These are phyloP conservation scores for Polyommatus iphigenia DNA, from an alignment of 2,888 invertebrate genomes.

Conservation along the genomic window DNA sequence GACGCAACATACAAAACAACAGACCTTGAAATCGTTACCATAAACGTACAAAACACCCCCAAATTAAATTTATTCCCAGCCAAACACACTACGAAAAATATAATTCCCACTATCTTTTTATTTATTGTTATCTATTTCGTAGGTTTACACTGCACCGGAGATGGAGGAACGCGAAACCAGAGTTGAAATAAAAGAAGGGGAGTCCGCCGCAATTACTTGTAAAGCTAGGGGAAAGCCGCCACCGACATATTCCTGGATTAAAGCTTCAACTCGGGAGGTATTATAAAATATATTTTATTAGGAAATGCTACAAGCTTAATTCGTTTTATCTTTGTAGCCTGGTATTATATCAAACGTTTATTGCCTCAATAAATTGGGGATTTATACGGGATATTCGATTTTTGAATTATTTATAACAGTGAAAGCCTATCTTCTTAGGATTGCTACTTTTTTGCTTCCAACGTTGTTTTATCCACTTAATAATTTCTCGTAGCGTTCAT, in stretches of 20 bases:
- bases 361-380: constrained; percentile 4
- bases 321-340: constrained; percentile 17
- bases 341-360: constrained; percentile 21
- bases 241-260: constrained; percentile 92
- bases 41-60: background rate
- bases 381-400: constrained; percentile 14
- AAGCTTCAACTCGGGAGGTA: constrained; percentile 83
- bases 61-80: background rate
- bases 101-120: constrained; percentile 12
- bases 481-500: background rate
- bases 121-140: constrained; percentile 32
- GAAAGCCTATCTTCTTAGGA: background rate
- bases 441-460: background rate
- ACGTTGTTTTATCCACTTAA: background rate
- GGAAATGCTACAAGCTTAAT: constrained; percentile 21
- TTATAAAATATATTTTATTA: constrained; percentile 29
- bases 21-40: background rate
- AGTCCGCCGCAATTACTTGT: constrained; percentile 87
- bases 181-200: constrained; percentile 89
- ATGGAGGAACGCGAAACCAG: constrained; percentile 82
- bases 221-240: constrained; percentile 91
- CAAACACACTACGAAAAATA: background rate
- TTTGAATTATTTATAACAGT: background rate
- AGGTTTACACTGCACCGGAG: constrained; percentile 87
- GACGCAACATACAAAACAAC: too few relatives aligned